Conservation (phyloP, 2,888 invertebrate species). For the Drosophila imparisetae region DNA sequence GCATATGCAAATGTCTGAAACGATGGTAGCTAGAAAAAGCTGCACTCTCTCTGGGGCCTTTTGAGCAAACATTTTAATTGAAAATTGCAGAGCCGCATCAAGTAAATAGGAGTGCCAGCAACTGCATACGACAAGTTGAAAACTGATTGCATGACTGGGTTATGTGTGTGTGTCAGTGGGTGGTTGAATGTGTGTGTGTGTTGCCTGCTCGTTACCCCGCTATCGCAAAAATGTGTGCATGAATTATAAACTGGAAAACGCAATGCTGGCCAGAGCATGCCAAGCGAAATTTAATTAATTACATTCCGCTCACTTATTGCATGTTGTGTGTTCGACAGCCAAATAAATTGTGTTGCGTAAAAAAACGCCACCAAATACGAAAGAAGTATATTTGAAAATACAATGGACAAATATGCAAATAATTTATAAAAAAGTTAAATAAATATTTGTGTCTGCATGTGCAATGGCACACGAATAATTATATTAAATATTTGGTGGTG, state of each 20-base stretch:
- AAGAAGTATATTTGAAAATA: slow-evolving; percentile 13
- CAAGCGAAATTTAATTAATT: slow-evolving; percentile 71
- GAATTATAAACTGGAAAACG: slow-evolving; percentile 57
- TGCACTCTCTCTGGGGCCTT: slow-evolving; percentile 20
- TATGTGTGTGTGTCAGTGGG: slow-evolving; percentile 16
- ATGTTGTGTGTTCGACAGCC: slow-evolving; percentile 44
- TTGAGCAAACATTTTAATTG: slow-evolving; percentile 76
- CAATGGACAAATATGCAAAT: slow-evolving; percentile 52
- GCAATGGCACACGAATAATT: slow-evolving; percentile 10
- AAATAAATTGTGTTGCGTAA: slow-evolving; percentile 45
- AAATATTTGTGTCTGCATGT: slow-evolving; percentile 68
- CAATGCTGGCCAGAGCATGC: slow-evolving; percentile 24
- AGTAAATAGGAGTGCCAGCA: slow-evolving; percentile 52
- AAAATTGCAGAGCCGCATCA: slow-evolving; percentile 64
- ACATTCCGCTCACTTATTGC: slow-evolving; percentile 55
- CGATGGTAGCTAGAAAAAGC: slow-evolving; percentile 22
- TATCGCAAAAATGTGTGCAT: slow-evolving; percentile 52
- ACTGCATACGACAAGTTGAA: slow-evolving; percentile 62
- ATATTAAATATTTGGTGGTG: background rate
- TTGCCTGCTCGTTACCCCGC: slow-evolving; percentile 44
- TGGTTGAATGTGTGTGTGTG: slow-evolving; percentile 10
- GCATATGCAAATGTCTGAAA: slow-evolving; percentile 34
- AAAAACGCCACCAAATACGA: slow-evolving; percentile 1
- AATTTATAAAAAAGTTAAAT: slow-evolving; percentile 67
- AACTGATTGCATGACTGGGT: slow-evolving; percentile 52